A percentile compares a stretch with the other conserved stretches of the same genome.
Evolutionary conservation across 2,113 vertebrate genomes (phyloP).

Genomic region (Mesitornis unicolor): DNA sequence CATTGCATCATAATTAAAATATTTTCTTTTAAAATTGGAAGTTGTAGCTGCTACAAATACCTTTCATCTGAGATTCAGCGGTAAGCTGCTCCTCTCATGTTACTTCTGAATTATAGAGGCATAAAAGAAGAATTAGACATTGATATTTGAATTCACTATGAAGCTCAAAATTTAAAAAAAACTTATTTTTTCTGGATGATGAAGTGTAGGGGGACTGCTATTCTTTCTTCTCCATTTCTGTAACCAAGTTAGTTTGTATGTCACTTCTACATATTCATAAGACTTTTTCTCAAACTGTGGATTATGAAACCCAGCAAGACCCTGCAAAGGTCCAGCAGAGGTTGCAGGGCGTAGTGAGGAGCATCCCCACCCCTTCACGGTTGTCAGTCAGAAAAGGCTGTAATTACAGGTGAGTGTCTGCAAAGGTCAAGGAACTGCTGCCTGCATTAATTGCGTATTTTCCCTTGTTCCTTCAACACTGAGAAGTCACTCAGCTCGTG

Average conservation of each 20-base stretch:
- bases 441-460: background rate
- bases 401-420: background rate
- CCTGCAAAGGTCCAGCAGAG: background rate
- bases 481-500: background rate
- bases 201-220: background rate
- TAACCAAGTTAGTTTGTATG: background rate
- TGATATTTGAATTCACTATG: background rate
- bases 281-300: background rate
- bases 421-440: background rate
- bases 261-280: background rate
- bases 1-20: conserved; percentile 42
- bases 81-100: background rate
- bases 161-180: background rate
- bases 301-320: background rate
- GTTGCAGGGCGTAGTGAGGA: background rate
- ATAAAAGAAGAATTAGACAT: background rate
- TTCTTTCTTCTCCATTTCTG: background rate
- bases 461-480: background rate
- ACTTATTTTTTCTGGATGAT: background rate
- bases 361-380: background rate
- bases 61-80: background rate
- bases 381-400: background rate
- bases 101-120: background rate
- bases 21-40: conserved; percentile 47
- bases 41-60: background rate